Evolutionary conservation across 2,888 invertebrate genomes (phyloP), one percentile per base, ranked within the genome.

Genomic region (Eilema caniola): DNA sequence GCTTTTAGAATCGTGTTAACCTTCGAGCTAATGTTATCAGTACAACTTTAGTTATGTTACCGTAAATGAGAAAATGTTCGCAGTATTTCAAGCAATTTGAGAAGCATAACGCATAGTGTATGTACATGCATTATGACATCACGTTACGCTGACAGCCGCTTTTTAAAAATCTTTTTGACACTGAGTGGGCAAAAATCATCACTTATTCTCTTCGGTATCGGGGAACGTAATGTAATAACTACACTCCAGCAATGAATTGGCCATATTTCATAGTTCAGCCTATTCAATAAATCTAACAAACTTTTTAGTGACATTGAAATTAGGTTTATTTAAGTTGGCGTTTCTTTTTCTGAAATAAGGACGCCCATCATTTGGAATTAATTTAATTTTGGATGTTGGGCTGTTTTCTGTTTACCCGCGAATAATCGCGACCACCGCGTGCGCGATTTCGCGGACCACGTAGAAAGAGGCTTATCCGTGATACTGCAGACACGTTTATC

Each of bases 11-110:
- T 62, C 25, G 66, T 14, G 23, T n/a, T 66, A 57, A 53, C 69
- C 69, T 69, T 69, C 65, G 65, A 65, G 31, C 37, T 53, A 70
- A 70, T 66, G 53, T 70, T 66, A 70, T 70, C 70, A 41, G 41
- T 62, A 70, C 66, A 57, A 61, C 16, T 47, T 67, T 20, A 31
- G 60, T 69, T 62, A 37, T 37, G 33, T 62, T 69, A 65, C 69
- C 59, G 69, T 60, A 69, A 64, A 70, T 57, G 41, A 70, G 66
- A 70, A 67, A 62, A 67, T 62, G 56, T 61, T 53, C 57, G 62
- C 62, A 66, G 56, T 61, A 66, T 65, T 28, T 47, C 56, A 62
- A 70, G 8, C 62, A 37, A 57, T 37, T 23, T 41, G 31, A 41
- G 25, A 62, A 28, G 23, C 57, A 24, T 57, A 33, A 53, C 31